Evolutionary conservation across 2,888 invertebrate genomes (phyloP).

Genomic region (Urechis unicinctus): DNA sequence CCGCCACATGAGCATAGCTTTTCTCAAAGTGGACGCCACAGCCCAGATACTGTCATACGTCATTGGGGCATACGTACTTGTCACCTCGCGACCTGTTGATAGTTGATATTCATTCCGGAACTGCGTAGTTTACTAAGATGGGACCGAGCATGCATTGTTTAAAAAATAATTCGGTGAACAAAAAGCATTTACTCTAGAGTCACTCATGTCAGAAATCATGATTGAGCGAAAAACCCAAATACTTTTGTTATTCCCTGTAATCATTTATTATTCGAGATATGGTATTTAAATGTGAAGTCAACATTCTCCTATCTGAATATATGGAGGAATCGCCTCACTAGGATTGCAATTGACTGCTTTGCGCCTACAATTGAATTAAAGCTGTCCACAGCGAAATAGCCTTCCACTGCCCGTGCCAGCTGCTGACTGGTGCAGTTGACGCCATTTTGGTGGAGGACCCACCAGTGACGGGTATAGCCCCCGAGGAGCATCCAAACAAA

Average conservation of each 20-base stretch:
- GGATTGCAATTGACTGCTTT: slow-evolving; percentile 64
- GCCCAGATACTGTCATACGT: slow-evolving; percentile 90
- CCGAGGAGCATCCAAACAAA: slow-evolving; percentile 79
- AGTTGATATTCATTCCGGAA: slow-evolving; percentile 58
- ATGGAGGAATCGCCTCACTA: slow-evolving; percentile 58
- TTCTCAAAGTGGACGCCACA: slow-evolving; percentile 67
- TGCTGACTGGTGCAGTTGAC: slow-evolving; percentile 61
- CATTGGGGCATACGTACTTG: slow-evolving; percentile 63
- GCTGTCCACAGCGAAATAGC: slow-evolving; percentile 73
- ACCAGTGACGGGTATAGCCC: slow-evolving; percentile 52
- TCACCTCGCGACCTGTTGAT: neutral
- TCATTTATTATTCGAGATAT: too few species aligned
- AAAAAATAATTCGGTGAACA: too few species aligned
- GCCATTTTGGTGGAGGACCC: slow-evolving; percentile 40
- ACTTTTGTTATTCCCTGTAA: too few species aligned
- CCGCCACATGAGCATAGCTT: slow-evolving; percentile 14
- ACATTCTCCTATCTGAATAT: slow-evolving; percentile 5
- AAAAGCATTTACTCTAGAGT: too few species aligned
- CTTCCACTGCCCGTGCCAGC: slow-evolving; percentile 67
- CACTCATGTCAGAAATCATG: too few species aligned
- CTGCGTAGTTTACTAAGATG: slow-evolving; percentile 61
- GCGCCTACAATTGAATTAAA: slow-evolving; percentile 65
- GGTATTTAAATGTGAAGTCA: too few species aligned
- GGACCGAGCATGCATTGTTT: too few species aligned
- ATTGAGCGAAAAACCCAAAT: too few species aligned